Evolutionary conservation across 2,888 invertebrate species (phyloP), one percentile per base, ranked within the genome.

Genomic region (Patella pellucida): DNA sequence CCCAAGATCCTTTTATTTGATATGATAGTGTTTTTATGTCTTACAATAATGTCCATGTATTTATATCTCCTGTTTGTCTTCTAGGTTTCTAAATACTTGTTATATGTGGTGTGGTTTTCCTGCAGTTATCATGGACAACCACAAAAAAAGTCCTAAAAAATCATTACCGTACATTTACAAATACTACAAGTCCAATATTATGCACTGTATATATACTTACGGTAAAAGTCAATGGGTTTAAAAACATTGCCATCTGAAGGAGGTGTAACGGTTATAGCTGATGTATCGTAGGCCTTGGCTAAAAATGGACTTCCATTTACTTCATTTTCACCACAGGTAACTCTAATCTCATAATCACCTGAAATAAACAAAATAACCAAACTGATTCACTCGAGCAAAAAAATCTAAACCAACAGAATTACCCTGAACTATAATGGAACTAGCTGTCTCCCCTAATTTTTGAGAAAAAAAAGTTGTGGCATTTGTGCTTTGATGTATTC

Each of bases 221-320:
- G 98, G 93, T 97, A 96, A 92, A 99, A 99, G 92, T 97, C 96
- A 73, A 98, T 97, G 74, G 97, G 96, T 90, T 95, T 94, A 83
- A 97, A 97, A 74, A 98, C 94, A 72, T 95, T 93, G 81, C 97
- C 97, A 92, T 95, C 95, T 3, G 96, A 95, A 84, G 96, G 95
- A 78, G 98, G 94, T 87, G 95, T 96, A 74, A 99, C 96, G 90
- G 94, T 93, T 88, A 98, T 96, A 62, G 88, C 86, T 7, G 82
- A 76, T 16, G 85, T 83, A 76, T 89, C 85, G 79, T 88, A 99
- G 12, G 97, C 98, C 90, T 98, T 98, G 74, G 97, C 95, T 51
- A 97, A 92, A 91, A 98, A 98, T 16, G 99, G 99, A 89, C 97
- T 97, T 71, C 98, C 98, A 89, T 96, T 96, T 0, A 98, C 87